phyloP scores from a whole-genome alignment of 2,113 vertebrate species.

The Globicephala melas region DNA sequence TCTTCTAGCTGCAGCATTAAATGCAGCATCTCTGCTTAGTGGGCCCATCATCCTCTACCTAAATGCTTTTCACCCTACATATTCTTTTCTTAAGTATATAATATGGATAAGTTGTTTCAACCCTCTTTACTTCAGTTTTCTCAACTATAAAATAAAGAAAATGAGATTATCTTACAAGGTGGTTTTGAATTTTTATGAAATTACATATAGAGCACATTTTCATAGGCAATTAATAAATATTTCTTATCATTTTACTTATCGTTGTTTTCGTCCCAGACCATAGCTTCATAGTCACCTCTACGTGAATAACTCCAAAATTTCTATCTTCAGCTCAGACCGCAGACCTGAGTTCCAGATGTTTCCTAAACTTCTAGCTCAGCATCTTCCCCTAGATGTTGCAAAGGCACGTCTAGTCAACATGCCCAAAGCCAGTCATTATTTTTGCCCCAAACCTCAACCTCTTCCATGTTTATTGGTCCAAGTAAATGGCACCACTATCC shows the following conservation, averaged over 20 bases:
- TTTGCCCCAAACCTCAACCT: neutral
- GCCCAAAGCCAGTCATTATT: neutral
- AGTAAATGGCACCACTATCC: neutral
- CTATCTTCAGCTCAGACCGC: neutral
- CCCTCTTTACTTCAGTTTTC: neutral
- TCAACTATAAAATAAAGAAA: neutral
- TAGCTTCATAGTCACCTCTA: neutral
- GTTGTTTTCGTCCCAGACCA: neutral
- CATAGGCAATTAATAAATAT: neutral
- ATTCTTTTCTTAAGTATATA: neutral
- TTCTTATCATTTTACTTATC: neutral
- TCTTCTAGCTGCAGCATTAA: neutral
- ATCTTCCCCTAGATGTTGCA: neutral
- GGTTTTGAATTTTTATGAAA: neutral
- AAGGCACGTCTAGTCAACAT: neutral
- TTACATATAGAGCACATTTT: neutral
- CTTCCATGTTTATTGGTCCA: neutral
- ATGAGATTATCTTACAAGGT: neutral
- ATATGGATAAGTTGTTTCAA: neutral
- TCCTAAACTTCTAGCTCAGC: neutral
- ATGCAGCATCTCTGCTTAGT: neutral
- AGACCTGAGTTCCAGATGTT: neutral
- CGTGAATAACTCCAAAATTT: neutral
- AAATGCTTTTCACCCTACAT: neutral
- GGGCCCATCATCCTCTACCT: neutral